Conservation (phyloP, 2,888 invertebrate genomes). For the Diploptera punctata region DNA sequence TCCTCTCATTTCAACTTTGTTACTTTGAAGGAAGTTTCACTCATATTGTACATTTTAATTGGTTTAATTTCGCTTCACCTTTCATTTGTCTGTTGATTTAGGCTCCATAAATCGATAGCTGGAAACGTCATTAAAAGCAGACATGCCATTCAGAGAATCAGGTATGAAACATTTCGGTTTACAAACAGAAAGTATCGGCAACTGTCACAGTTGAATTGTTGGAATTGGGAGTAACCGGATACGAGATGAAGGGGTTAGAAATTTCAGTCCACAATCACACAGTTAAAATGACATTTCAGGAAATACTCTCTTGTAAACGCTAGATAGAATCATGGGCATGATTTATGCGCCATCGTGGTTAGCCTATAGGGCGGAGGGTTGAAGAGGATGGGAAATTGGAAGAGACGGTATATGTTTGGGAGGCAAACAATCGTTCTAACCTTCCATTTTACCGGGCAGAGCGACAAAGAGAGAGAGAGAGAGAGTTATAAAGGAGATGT, state of each 20-base stretch:
- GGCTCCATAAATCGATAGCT: too few species aligned
- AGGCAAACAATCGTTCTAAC: not conserved
- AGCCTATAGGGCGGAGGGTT: not conserved
- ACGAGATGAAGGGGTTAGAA: not conserved
- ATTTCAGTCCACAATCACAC: conserved; percentile 17
- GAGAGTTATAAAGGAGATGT: not conserved
- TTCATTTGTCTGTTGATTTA: too few species aligned
- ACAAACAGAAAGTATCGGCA: too few species aligned
- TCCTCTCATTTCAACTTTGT: too few species aligned
- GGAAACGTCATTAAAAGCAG: too few species aligned
- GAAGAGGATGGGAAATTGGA: not conserved
- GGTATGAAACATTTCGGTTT: too few species aligned
- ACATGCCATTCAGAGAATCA: too few species aligned
- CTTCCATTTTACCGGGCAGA: not conserved
- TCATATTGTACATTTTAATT: too few species aligned
- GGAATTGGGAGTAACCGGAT: not conserved
- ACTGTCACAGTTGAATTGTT: too few species aligned
- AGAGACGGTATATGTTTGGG: not conserved
- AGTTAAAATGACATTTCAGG: conserved; percentile 17
- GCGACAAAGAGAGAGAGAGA: not conserved
- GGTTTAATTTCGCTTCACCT: too few species aligned
- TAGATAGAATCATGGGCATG: not conserved
- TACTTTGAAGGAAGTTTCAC: too few species aligned
- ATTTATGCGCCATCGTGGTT: not conserved
- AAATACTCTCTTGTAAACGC: conserved; percentile 2